Evolutionary conservation across 2,888 invertebrate genomes (phyloP).

Genomic region (Mechanitis mazaeus): DNA sequence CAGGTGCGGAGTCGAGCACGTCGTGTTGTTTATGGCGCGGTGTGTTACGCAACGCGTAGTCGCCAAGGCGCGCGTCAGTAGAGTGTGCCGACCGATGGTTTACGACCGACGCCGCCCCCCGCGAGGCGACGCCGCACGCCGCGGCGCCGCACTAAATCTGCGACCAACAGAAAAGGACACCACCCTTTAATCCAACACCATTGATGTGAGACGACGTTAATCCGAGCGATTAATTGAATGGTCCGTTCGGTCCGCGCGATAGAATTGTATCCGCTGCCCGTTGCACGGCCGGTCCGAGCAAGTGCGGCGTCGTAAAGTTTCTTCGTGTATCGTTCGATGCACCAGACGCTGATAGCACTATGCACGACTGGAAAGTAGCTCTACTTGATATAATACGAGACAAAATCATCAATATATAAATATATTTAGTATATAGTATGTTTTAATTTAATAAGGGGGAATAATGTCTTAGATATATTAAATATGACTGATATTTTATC

Average conservation of each 20-base stretch:
- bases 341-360: conserved; percentile 71
- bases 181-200: conserved; percentile 67
- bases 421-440: background rate
- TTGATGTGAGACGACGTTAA: conserved; percentile 70
- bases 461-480: too few relatives aligned
- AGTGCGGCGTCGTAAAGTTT: conserved; percentile 76
- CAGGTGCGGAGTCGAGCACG: conserved; percentile 63
- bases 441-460: too few relatives aligned
- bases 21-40: conserved; percentile 73
- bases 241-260: conserved; percentile 61
- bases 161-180: conserved; percentile 72
- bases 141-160: conserved; percentile 76
- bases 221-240: conserved; percentile 72
- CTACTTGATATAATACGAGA: conserved; percentile 41
- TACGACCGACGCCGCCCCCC: conserved; percentile 71
- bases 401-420: background rate
- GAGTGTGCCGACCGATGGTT: conserved; percentile 76
- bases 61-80: conserved; percentile 75
- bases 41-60: conserved; percentile 74
- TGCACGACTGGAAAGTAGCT: conserved; percentile 51
- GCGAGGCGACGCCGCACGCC: conserved; percentile 68
- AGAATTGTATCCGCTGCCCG: conserved; percentile 65
- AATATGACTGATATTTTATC: too few relatives aligned
- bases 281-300: conserved; percentile 65
- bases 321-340: conserved; percentile 77